These are phyloP conservation scores for Clarias batrachus DNA, from an alignment of 2,113 vertebrate species.

Conservation along the genomic window DNA sequence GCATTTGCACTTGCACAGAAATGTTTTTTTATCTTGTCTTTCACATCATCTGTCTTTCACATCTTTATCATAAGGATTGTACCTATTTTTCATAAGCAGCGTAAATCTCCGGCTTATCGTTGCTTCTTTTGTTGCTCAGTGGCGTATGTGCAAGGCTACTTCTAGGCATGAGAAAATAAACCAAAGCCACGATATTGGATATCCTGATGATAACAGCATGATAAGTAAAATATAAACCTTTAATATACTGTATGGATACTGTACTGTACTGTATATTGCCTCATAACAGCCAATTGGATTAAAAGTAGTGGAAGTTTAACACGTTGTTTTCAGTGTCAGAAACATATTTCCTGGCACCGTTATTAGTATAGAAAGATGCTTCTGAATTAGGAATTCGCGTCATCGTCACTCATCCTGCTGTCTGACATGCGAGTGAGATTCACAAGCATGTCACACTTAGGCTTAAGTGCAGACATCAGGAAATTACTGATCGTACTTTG, in stretches of 20 bases:
- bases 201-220: neutral
- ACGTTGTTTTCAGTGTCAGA: neutral
- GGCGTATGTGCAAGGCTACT: neutral
- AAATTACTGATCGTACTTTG: neutral
- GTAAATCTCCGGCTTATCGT: neutral
- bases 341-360: neutral
- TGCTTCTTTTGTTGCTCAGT: neutral
- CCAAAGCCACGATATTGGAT: neutral
- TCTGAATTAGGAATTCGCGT: neutral
- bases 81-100: neutral
- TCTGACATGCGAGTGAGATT: neutral
- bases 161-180: neutral
- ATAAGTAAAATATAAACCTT: neutral
- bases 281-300: too few species aligned
- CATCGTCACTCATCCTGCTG: neutral
- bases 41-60: neutral
- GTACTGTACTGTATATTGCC: too few species aligned
- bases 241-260: too few species aligned
- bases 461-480: neutral
- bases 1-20: neutral
- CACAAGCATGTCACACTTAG: neutral
- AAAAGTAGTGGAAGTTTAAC: too few species aligned
- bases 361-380: neutral
- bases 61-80: neutral
- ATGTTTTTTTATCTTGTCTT: neutral